These are phyloP conservation scores for Athripsodes cinereus DNA, from an alignment of 2,888 invertebrate species.

Conservation along the genomic window DNA sequence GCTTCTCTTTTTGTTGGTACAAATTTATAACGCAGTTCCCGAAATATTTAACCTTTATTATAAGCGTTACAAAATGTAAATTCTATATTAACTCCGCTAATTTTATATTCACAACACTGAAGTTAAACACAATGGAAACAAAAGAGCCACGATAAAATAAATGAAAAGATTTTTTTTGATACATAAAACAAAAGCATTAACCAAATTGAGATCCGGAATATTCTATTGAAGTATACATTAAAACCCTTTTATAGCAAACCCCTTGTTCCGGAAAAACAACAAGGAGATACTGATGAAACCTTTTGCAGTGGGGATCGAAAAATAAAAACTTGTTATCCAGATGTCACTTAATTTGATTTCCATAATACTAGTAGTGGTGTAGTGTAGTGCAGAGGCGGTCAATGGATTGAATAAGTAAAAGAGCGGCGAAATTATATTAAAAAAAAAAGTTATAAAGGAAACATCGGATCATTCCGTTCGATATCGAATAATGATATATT, in stretches of 20 bases:
- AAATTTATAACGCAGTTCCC: neutral
- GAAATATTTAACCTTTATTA: conserved; percentile 1
- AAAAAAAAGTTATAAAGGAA: no score
- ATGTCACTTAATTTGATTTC: conserved; percentile 2
- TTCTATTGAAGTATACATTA: conserved; percentile 1
- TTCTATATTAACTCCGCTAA: conserved; percentile 2
- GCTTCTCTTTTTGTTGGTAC: neutral
- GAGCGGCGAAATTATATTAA: no score
- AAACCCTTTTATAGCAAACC: neutral
- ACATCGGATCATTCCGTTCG: no score
- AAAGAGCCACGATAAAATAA: neutral
- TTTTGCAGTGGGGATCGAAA: neutral
- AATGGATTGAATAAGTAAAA: no score
- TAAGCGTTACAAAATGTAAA: conserved; percentile 1
- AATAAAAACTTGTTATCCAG: conserved; percentile 1
- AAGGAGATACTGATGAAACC: neutral
- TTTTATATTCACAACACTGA: neutral
- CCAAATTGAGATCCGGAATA: conserved; percentile 2
- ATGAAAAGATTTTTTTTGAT: neutral
- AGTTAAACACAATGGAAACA: neutral
- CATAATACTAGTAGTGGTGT: neutral
- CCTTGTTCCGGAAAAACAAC: neutral
- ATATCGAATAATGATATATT: no score
- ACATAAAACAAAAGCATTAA: conserved; percentile 1
- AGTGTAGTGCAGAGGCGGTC: no score